Percentiles rank a stretch among this genome's conserved stretches.
These are phyloP conservation scores for Sapayoa aenigma DNA, from an alignment of 2,113 vertebrate genomes.

Conservation along the genomic window DNA sequence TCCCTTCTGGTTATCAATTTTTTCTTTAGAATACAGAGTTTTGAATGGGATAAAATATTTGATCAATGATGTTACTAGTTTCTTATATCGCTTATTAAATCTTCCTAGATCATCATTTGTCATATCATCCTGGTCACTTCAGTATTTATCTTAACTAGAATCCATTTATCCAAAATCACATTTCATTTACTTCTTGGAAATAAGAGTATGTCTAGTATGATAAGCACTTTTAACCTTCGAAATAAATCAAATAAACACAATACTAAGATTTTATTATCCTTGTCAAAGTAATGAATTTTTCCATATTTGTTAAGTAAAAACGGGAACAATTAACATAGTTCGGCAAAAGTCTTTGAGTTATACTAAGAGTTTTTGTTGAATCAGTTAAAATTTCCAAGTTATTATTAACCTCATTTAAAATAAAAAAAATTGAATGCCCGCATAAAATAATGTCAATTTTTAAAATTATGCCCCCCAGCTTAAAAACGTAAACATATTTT, in stretches of 20 bases:
- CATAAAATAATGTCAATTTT: background rate
- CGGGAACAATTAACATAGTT: background rate
- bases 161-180: background rate
- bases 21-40: background rate
- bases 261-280: background rate
- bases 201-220: background rate
- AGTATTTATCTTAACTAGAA: background rate
- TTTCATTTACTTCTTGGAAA: background rate
- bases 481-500: background rate
- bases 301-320: background rate
- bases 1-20: background rate
- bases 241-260: background rate
- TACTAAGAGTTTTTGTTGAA: background rate
- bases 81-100: background rate
- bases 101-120: background rate
- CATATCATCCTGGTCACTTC: background rate
- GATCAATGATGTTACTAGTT: background rate
- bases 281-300: background rate
- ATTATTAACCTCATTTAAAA: background rate
- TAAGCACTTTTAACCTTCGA: background rate
- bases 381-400: background rate
- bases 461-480: background rate
- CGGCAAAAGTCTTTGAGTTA: background rate
- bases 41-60: background rate
- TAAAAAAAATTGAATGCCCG: background rate